Evolutionary conservation across 2,113 vertebrate species (phyloP).

Genomic region (Lathamus discolor): DNA sequence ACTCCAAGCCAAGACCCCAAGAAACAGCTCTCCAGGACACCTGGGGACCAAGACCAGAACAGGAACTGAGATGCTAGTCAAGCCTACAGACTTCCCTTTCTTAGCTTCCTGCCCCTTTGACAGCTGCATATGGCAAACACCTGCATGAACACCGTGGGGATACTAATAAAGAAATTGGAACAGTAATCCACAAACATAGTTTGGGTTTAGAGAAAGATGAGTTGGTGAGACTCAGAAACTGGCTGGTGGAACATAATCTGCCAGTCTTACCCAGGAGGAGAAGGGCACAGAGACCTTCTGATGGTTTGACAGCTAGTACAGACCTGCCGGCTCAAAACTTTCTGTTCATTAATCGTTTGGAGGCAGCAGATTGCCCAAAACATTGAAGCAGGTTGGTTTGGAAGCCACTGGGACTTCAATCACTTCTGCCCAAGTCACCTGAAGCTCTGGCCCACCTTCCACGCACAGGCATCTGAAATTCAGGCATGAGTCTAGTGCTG

Average conservation of each 20-base stretch:
- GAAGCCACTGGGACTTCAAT: not conserved
- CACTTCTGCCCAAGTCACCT: not conserved
- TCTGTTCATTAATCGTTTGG: not conserved
- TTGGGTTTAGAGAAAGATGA: not conserved
- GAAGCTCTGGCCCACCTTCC: not conserved
- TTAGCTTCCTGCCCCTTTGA: not conserved
- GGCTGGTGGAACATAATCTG: not conserved
- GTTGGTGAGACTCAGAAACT: not conserved
- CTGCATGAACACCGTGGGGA: not conserved
- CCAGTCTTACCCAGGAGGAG: not conserved
- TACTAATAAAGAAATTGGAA: not conserved
- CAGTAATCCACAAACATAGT: not conserved
- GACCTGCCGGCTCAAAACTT: not conserved
- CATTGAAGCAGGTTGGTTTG: not conserved
- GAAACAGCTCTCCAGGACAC: constrained; percentile 86
- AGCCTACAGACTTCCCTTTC: not conserved
- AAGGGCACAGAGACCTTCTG: not conserved
- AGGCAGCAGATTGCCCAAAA: not conserved
- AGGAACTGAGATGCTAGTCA: not conserved
- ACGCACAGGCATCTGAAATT: not conserved
- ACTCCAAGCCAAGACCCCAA: constrained; percentile 90
- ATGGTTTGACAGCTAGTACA: not conserved
- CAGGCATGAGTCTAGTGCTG: not conserved
- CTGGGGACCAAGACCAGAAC: constrained; percentile 67
- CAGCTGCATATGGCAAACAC: not conserved